Base-by-base conservation (phyloP, 2,797 vertebrate species). In the Buceros bicornis region DNA sequence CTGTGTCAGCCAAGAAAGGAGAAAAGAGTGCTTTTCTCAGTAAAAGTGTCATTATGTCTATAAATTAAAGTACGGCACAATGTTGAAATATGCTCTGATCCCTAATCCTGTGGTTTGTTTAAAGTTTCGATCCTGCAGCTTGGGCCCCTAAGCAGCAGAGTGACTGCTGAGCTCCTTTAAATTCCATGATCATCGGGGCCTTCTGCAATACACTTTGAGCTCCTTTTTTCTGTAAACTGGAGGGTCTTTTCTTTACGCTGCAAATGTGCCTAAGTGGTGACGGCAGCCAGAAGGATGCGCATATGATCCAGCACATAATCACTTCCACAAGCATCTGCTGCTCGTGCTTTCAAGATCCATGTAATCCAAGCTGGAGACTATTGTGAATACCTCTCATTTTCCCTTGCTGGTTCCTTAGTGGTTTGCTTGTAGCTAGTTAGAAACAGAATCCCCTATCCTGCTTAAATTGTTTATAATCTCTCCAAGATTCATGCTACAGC, bases 381-480 rank as follows among this genome's bases (percentile, higher is more conserved):
- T 67, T 81, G 93, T 65, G 51, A 87, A 82, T 76, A 72, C 47
- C 42, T 82, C 77, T 90, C 24, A 24, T 95, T 90, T 93, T 91
- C 87, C 62, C 54, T 89, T 28, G 71, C 71, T 79, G 56, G 21
- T 47, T 94, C 65, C 66, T 54, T 56, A 69, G 45, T 1, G 10
- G 74, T 72, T 93, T 74, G 45, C 71, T 78, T 74, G 62, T 70
- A 95, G 83, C 57, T 84, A 89, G 85, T 87, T 81, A 95, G 95
- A 93, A 97, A 93, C 77, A 93, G 74, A 95, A 87, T 80, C 80
- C 60, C 79, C 40, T 47, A 14, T 57, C 48, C 78, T 81, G 51
- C 66, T 93, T 83, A 85, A 89, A 88, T 85, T 83, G 61, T 70
- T 94, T 94, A 89, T 87, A 91, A 95, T 96, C 77, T 95, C 58